A percentile compares a stretch with the other conserved stretches of the same genome.
phyloP scores from a whole-genome alignment of 2,797 vertebrate species.

The Loriculus beryllinus region DNA sequence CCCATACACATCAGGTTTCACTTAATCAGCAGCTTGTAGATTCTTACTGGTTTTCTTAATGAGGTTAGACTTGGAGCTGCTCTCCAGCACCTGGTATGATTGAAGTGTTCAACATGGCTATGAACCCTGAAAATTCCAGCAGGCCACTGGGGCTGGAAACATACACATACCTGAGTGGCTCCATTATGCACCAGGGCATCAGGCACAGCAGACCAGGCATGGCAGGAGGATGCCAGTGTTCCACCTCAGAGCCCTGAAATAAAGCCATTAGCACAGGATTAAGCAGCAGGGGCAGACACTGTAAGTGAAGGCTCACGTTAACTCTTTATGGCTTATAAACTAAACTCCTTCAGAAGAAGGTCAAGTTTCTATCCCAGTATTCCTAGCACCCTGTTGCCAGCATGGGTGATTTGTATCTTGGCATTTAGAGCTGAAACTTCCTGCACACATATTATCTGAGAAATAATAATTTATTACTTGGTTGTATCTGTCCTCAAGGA shows the following conservation, averaged over 20 bases:
- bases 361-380: background rate
- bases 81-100: background rate
- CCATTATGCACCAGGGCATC: background rate
- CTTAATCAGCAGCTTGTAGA: background rate
- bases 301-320: background rate
- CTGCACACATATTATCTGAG: background rate
- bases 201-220: accelerated
- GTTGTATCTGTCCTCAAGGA: background rate
- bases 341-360: background rate
- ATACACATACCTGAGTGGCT: accelerated
- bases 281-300: background rate
- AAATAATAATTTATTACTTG: background rate
- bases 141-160: background rate
- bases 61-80: background rate
- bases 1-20: accelerated
- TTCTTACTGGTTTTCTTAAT: background rate
- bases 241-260: background rate
- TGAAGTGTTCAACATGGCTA: background rate
- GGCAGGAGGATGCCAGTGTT: background rate
- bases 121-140: accelerated
- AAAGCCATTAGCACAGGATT: background rate
- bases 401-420: background rate
- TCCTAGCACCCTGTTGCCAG: accelerated
- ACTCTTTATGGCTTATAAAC: background rate
- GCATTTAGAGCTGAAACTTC: background rate